phyloP scores from a whole-genome alignment of 92 coral and sea anemone species.

The Epizoanthus scotinus region DNA sequence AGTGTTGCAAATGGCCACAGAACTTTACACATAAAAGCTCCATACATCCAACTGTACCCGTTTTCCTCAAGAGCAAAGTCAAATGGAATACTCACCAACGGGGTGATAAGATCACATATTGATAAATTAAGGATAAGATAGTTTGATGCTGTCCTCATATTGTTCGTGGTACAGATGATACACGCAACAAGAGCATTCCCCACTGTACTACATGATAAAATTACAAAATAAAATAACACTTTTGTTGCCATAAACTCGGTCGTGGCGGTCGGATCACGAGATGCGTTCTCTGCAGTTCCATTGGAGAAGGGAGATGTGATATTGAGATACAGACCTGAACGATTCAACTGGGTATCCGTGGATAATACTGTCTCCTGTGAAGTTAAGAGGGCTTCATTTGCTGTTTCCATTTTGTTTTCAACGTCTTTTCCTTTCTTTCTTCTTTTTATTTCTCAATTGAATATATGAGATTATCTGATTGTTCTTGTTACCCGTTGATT shows the following conservation, averaged over 20 bases:
- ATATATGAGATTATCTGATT: not conserved
- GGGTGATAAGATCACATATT: slow-evolving; percentile 85
- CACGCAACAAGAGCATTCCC: slow-evolving; percentile 87
- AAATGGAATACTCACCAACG: slow-evolving; percentile 85
- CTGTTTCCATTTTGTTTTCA: slow-evolving; percentile 14
- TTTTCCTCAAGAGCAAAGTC: slow-evolving; percentile 89
- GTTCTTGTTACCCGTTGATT: not conserved
- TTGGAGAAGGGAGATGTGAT: not conserved
- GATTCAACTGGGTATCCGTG: not conserved
- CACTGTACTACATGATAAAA: slow-evolving; percentile 73
- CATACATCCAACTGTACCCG: slow-evolving; percentile 74
- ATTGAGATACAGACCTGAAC: not conserved
- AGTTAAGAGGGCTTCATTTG: not conserved
- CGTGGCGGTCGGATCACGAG: slow-evolving; percentile 27
- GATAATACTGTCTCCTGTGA: not conserved
- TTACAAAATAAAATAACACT: slow-evolving; percentile 73
- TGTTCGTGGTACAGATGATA: slow-evolving; percentile 61
- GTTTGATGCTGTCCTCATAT: slow-evolving; percentile 82
- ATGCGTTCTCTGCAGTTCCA: not conserved
- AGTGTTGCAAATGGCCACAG: slow-evolving; percentile 87
- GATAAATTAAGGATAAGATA: slow-evolving; percentile 87
- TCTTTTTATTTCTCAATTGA: not conserved
- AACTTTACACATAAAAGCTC: slow-evolving; percentile 76
- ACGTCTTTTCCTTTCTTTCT: not conserved
- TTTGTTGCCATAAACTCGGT: slow-evolving; percentile 63